Evolutionary conservation across 2,888 invertebrate species (phyloP).

Genomic region (Seira musarum): DNA sequence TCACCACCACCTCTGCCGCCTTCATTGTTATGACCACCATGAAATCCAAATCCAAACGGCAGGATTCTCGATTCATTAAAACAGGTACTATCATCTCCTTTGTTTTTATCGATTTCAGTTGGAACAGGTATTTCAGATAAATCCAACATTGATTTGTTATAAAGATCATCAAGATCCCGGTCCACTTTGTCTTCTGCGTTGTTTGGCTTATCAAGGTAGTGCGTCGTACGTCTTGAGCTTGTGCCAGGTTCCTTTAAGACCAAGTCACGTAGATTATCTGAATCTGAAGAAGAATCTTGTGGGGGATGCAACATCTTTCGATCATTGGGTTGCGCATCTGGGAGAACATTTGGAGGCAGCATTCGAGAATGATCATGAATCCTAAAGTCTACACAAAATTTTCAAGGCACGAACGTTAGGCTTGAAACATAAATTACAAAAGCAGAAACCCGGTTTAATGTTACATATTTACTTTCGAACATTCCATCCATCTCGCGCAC

Average conservation of each 20-base stretch:
- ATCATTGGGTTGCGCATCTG: not conserved
- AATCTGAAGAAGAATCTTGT: not conserved
- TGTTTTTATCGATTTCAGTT: not conserved
- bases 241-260: constrained; percentile 32
- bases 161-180: constrained; percentile 42
- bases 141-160: constrained; percentile 16
- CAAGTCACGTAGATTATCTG: constrained; percentile 22
- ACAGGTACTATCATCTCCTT: not conserved
- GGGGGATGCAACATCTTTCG: not conserved
- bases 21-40: not conserved
- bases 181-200: constrained; percentile 22
- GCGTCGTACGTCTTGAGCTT: not conserved
- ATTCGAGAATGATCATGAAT: not conserved
- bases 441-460: not conserved
- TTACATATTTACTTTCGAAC: constrained; percentile 39
- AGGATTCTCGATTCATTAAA: not conserved
- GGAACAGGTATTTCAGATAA: constrained; percentile 39
- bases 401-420: no score
- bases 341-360: not conserved
- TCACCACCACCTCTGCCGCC: not conserved
- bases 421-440: not conserved
- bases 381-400: not conserved
- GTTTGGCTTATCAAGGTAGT: not conserved
- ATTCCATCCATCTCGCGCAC: constrained; percentile 35
- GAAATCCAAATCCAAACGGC: not conserved